Percentiles rank a stretch among this genome's conserved stretches.
Evolutionary conservation across 2,113 vertebrate species (phyloP).

Genomic region (Cinclus mexicanus): DNA sequence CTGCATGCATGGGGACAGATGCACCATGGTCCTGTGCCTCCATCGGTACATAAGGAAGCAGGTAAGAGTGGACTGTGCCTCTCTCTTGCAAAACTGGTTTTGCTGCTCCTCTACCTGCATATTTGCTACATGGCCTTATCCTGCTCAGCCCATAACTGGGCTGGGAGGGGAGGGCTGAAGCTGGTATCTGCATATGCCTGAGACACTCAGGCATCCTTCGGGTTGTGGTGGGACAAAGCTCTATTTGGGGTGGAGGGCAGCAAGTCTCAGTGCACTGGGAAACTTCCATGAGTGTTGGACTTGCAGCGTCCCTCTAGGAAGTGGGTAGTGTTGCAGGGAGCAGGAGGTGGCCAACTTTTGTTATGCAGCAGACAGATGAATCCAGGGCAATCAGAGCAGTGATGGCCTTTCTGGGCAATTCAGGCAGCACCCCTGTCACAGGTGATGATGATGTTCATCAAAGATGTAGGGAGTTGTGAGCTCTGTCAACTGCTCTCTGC

Average conservation of each 20-base stretch:
- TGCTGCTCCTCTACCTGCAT: not conserved
- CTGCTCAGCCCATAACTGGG: rapidly evolving
- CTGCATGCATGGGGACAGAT: rapidly evolving
- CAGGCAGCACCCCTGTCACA: not conserved
- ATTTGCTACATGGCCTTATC: rapidly evolving
- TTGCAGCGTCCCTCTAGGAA: not conserved
- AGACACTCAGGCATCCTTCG: rapidly evolving
- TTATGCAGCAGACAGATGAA: not conserved
- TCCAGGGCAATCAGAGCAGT: no score
- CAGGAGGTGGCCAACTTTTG: not conserved
- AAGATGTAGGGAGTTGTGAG: rapidly evolving
- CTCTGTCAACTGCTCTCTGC: not conserved
- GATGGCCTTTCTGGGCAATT: not conserved
- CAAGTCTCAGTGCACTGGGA: not conserved
- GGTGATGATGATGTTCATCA: not conserved
- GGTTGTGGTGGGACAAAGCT: not conserved
- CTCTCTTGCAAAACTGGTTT: not conserved
- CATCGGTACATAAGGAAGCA: rapidly evolving
- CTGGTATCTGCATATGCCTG: not conserved
- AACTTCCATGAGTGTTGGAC: rapidly evolving
- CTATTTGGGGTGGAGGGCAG: not conserved
- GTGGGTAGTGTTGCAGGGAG: not conserved
- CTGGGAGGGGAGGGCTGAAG: not conserved
- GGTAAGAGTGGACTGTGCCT: not conserved
- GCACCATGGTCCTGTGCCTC: rapidly evolving